A percentile compares a stretch with the other conserved stretches of the same genome.
Evolutionary conservation across 2,113 vertebrate genomes (phyloP).

Genomic region (Nematolebias whitei): DNA sequence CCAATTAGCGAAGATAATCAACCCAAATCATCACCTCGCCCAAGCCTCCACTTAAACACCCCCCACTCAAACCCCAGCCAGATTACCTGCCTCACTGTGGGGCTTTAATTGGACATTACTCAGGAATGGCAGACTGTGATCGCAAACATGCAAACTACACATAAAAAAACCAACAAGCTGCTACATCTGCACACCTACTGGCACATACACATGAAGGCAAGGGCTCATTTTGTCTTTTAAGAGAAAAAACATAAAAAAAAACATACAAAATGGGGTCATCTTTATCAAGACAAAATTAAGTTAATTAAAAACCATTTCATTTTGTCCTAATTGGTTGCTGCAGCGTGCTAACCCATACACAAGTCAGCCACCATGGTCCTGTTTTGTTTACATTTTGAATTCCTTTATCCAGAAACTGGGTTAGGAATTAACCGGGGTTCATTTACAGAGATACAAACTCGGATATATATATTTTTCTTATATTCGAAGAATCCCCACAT

Average conservation of each 20-base stretch:
- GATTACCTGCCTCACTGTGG: slow-evolving; percentile 66
- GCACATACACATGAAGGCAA: background rate
- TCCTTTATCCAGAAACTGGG: slow-evolving; percentile 7
- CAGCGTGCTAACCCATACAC: slow-evolving; percentile 23
- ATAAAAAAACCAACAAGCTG: slow-evolving; percentile 7
- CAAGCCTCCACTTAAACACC: slow-evolving; percentile 48
- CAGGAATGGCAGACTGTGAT: slow-evolving; percentile 67
- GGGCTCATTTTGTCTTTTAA: slow-evolving; percentile 25
- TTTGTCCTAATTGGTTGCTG: slow-evolving; percentile 11
- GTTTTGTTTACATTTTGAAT: slow-evolving; percentile 20
- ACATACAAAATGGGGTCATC: background rate
- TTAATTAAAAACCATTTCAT: background rate
- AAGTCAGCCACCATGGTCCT: slow-evolving; percentile 14
- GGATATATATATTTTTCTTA: background rate
- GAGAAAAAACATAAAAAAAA: background rate
- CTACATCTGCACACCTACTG: background rate
- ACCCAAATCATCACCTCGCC: slow-evolving; percentile 72
- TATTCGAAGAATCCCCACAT: slow-evolving; percentile 9
- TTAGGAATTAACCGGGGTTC: slow-evolving; percentile 29
- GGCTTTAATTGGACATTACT: slow-evolving; percentile 72
- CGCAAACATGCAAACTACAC: slow-evolving; percentile 24
- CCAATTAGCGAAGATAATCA: slow-evolving; percentile 79
- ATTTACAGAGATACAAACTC: slow-evolving; percentile 8
- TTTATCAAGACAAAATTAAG: background rate
- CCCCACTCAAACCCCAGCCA: slow-evolving; percentile 42